Evolutionary conservation across 2,113 vertebrate species (phyloP), one percentile per base, ranked within the genome.

Genomic region (Silurus asotus): DNA sequence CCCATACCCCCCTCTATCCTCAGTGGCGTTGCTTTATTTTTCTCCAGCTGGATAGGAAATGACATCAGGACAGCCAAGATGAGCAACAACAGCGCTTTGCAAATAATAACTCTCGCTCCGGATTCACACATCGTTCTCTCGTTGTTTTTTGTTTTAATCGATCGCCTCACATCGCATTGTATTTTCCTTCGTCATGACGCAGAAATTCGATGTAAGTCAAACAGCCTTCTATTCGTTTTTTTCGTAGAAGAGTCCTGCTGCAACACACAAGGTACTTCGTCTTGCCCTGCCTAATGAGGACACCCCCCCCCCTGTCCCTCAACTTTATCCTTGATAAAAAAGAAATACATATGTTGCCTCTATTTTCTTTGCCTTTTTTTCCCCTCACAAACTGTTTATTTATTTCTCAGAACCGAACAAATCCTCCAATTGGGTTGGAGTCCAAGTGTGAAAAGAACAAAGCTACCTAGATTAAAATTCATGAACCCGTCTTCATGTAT

Each of bases 41-140:
- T 61, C 25, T 78, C 45, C 83, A 62, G 70, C 56, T 84, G 70
- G 14, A 74, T 20, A 84, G 69, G 70, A 75, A 72, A 84, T 75
- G 82, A 84, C 69, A 61, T 64, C 83, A 72, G 15, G 19, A 37
- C 37, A 62, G 58, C 3, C n/a, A 14, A 11, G 37, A 51, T 14
- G 37, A 10, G 19, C 10, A 58, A 74, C 28, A 59, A 59, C 55
- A 45, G 28, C 2, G 25, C 37, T 74, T 14, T 23, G 67, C 67
- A 59, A 75, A n/a, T 75, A 48, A 59, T 25, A 59, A 84, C 53
- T 23, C 8, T n/a, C 81, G 10, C 8, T 14, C 20, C 0, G 6
- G 37, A 23, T 23, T 51, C 10, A 23, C 48, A 25, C 10, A 25
- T 25, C 10, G 8, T 58, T 58, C 53, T 51, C 56, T 75, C 56